A percentile compares a stretch with the other conserved stretches of the same genome.
Conservation (phyloP, 2,113 vertebrate genomes). For the Plecotus auritus region DNA sequence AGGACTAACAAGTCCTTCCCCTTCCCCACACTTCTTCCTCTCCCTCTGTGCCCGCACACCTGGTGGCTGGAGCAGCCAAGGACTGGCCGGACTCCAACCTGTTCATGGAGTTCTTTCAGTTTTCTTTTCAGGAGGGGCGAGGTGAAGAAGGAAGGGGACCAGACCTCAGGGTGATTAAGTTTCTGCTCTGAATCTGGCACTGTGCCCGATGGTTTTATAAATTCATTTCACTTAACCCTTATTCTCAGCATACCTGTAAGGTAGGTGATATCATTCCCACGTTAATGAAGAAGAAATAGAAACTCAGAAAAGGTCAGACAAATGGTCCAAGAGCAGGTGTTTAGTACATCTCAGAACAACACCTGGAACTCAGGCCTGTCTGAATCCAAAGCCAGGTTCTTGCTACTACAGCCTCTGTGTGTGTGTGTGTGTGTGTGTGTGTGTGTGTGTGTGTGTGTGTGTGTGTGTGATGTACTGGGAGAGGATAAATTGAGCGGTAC, state of each 20-base stretch:
- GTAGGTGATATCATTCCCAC: neutral
- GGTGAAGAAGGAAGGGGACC: neutral
- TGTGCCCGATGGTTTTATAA: neutral
- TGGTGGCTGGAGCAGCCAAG: neutral
- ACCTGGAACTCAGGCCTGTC: neutral
- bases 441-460: accelerated
- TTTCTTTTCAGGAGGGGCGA: neutral
- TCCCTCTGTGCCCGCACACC: neutral
- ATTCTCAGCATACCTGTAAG: neutral
- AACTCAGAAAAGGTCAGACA: neutral
- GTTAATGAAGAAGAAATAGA: neutral
- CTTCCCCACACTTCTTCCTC: neutral
- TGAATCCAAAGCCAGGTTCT: neutral
- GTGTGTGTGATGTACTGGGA: neutral
- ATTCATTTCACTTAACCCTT: neutral
- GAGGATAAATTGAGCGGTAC: no score
- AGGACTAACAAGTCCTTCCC: neutral
- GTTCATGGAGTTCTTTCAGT: neutral
- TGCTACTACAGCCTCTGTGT: neutral
- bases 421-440: no score
- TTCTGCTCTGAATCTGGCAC: neutral
- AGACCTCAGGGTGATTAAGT: neutral
- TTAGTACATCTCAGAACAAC: neutral
- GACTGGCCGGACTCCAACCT: neutral
- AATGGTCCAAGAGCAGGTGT: neutral